phyloP scores from a whole-genome alignment of 2,797 vertebrate genomes.

The Sarcoramphus papa region DNA sequence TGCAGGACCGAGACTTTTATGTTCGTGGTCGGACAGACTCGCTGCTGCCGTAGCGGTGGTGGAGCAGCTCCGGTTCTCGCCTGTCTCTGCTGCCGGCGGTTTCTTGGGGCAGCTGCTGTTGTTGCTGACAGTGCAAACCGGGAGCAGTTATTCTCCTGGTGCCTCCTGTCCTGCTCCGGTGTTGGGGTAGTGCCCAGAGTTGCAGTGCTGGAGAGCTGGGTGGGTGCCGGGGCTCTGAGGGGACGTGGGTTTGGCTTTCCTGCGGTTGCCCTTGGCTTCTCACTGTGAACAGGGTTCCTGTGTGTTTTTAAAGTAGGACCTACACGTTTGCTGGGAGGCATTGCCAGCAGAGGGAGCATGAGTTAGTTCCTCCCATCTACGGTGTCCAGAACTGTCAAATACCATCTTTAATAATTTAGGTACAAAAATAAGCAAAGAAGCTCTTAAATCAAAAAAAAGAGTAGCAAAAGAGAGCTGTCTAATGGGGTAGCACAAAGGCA shows the following conservation, averaged over 20 bases:
- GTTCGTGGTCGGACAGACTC: accelerated
- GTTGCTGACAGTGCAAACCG: background rate
- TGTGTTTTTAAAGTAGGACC: background rate
- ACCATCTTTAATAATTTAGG: background rate
- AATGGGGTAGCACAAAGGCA: background rate
- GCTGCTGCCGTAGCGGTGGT: background rate
- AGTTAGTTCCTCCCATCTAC: background rate
- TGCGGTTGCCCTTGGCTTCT: background rate
- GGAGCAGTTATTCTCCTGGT: background rate
- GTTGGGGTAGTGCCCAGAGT: background rate
- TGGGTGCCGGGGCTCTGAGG: background rate
- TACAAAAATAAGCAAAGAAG: background rate
- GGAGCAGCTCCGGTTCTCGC: background rate
- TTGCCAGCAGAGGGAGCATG: conserved; percentile 62
- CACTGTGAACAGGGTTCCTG: accelerated
- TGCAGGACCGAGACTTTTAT: background rate
- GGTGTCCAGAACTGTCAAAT: background rate
- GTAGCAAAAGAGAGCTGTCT: background rate
- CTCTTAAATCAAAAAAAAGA: background rate
- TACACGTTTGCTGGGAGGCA: background rate
- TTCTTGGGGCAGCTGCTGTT: background rate
- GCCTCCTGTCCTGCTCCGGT: background rate
- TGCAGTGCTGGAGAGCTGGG: background rate
- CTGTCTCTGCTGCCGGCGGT: accelerated
- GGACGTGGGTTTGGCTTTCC: background rate